These are phyloP conservation scores for Paramormyrops hopkinsi DNA, from an alignment of 2,797 vertebrate genomes.

Conservation along the genomic window DNA sequence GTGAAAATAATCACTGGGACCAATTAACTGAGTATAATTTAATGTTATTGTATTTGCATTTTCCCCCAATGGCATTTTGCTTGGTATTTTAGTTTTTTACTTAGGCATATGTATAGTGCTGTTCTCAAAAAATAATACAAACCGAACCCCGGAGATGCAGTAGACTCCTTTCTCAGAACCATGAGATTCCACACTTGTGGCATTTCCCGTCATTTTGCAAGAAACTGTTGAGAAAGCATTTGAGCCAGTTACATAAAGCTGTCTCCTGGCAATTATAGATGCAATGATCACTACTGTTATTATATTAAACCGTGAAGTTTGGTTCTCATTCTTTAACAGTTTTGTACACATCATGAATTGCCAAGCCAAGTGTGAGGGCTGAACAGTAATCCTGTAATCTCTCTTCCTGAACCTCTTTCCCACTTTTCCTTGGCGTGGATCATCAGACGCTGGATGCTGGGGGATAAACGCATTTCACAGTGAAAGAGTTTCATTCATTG, in stretches of 20 bases:
- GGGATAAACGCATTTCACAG: conserved; percentile 11
- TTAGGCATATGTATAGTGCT: neutral
- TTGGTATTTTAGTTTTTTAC: neutral
- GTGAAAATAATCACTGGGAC: neutral
- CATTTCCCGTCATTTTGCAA: neutral
- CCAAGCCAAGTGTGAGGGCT: conserved; percentile 13
- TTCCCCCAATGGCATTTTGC: neutral
- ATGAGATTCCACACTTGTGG: neutral
- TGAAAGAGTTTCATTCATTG: conserved; percentile 11
- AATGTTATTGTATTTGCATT: neutral
- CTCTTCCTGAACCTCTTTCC: conserved; percentile 8
- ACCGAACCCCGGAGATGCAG: neutral
- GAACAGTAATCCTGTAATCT: conserved; percentile 20
- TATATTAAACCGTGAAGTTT: conserved; percentile 4
- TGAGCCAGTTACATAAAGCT: neutral
- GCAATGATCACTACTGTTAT: neutral
- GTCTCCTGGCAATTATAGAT: neutral
- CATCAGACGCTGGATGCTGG: neutral
- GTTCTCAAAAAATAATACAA: neutral
- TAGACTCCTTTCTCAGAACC: neutral
- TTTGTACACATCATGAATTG: conserved; percentile 17
- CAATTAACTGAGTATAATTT: neutral
- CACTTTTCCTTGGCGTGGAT: conserved; percentile 3
- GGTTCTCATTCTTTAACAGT: conserved; percentile 12
- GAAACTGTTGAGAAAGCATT: neutral